Base-by-base conservation (phyloP, 2,113 vertebrate species). In the Anolis carolinensis region DNA sequence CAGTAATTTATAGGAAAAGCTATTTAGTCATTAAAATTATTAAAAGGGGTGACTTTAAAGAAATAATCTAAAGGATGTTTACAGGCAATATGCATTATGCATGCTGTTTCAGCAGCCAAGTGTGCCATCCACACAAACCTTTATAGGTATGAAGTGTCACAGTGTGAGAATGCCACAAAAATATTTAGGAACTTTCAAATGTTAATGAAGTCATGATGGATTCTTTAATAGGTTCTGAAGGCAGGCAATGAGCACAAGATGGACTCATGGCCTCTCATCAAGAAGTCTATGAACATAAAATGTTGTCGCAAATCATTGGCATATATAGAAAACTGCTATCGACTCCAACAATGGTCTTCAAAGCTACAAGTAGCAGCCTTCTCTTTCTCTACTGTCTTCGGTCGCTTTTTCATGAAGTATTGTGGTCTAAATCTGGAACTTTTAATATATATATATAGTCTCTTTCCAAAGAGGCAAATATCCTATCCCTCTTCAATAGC, bases 51-150 rank as follows among this genome's bases (percentile, higher is more conserved):
- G 5, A 55, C 52, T 55, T 34, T 78, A 30, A 9, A 78, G 87
- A 84, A 79, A 79, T 87, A 86, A 78, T 89, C 79, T 82, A 82
- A 84, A 1, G 79, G 79, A 82, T 32, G n/a, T 89, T 93, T 92
- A 89, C 0, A 0, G 75, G 82, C 86, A 88, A 88, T 21, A 13
- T 16, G 25, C 55, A 52, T 88, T 91, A 59, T 87, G 81, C 72
- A 71, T 63, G 86, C 88, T 88, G 84, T 87, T 91, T 92, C 90
- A 94, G 88, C 88, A 93, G 72, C 32, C 87, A 92, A 88, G 83
- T 75, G 83, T 87, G 72, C 83, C 77, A 10, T 92, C 85, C 82
- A 89, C 8, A 18, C 59, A 36, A 34, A 16, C 0, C 18, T 16
- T 16, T 32, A 27, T 30, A 85, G 48, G 81, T 81, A 72, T n/a